Percentiles rank a stretch among this genome's conserved stretches.
These are phyloP conservation scores for Pseudorhiza aurosa DNA, from an alignment of 30 jellyfish, hydroid and myxozoan species.

Conservation along the genomic window DNA sequence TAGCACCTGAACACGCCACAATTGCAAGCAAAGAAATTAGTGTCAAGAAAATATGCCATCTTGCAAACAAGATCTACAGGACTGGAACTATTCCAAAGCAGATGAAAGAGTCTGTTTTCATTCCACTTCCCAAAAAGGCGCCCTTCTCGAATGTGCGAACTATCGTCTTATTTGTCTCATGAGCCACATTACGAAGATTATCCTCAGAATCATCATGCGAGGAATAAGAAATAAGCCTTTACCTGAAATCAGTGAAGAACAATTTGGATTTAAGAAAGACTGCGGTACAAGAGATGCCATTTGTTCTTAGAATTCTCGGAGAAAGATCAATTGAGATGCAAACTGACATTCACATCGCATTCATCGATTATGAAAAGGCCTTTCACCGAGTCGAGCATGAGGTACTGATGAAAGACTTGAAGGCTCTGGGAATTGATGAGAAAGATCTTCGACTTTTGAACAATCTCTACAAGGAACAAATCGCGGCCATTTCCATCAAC, in stretches of 20 bases:
- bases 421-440: conserved; percentile 6
- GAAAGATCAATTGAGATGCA: conserved; percentile 16
- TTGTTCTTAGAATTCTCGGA: background rate
- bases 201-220: conserved; percentile 15
- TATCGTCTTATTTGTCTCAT: conserved; percentile 19
- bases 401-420: background rate
- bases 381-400: conserved; percentile 26
- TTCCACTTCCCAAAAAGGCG: conserved; percentile 28
- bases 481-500: no score
- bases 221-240: conserved; percentile 1
- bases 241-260: conserved; percentile 25
- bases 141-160: conserved; percentile 2
- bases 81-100: no score
- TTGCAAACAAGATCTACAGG: no score
- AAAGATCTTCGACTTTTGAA: conserved; percentile 26
- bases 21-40: no score
- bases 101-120: conserved; percentile 17
- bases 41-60: no score
- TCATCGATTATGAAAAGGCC: conserved; percentile 2
- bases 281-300: conserved; percentile 1
- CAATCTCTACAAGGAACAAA: conserved; percentile 24
- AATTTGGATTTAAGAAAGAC: conserved; percentile 11
- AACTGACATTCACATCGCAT: background rate
- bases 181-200: conserved; percentile 22
- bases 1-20: no score